These are phyloP conservation scores for Ochotona curzoniae DNA, from an alignment of 2,113 vertebrate species.

Conservation along the genomic window DNA sequence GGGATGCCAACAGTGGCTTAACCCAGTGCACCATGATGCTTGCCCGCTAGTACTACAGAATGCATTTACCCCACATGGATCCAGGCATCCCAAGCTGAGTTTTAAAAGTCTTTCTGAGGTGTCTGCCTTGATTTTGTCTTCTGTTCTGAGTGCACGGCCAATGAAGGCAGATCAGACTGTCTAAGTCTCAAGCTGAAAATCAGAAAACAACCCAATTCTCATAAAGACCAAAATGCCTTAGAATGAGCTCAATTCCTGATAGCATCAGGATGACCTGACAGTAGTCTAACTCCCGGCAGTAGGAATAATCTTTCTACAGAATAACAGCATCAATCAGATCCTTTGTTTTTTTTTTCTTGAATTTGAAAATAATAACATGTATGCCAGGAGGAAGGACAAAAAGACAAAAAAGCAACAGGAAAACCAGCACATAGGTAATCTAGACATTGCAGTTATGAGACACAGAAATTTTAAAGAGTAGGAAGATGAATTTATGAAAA, in stretches of 20 bases:
- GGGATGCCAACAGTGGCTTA: too few species aligned
- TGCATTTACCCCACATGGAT: too few species aligned
- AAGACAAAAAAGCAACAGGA: slow-evolving; percentile 17
- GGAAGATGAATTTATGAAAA: neutral
- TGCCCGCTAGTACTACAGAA: too few species aligned
- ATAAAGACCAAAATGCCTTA: neutral
- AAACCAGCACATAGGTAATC: neutral
- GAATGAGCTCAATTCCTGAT: neutral
- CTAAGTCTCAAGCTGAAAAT: neutral
- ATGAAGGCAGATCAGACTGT: neutral
- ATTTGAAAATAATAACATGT: neutral
- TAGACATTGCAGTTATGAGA: neutral
- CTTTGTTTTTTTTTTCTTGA: neutral
- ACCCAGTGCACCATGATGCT: too few species aligned
- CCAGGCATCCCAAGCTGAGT: too few species aligned
- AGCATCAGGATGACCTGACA: neutral
- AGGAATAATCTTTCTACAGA: neutral
- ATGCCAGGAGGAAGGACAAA: neutral
- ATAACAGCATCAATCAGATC: neutral
- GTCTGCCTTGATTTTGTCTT: neutral
- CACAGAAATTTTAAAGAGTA: neutral
- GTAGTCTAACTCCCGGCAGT: neutral
- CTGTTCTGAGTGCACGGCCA: neutral
- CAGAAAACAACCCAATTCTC: neutral
- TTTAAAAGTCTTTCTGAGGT: too few species aligned